These are phyloP conservation scores for Tenualosa ilisha DNA, from an alignment of 2,797 vertebrate species.

Conservation along the genomic window DNA sequence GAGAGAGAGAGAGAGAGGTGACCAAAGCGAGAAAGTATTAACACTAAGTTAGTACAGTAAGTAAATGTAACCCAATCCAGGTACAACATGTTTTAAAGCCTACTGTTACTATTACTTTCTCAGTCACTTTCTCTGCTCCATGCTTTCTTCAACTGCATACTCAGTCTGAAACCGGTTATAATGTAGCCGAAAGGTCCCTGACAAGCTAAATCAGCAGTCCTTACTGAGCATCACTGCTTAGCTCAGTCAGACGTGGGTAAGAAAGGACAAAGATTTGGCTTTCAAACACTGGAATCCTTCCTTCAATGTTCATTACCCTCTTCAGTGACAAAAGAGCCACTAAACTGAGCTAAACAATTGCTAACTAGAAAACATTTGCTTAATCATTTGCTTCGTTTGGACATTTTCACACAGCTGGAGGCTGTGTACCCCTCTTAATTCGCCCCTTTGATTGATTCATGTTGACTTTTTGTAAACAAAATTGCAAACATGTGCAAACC, in stretches of 20 bases:
- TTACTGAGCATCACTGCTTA: not conserved
- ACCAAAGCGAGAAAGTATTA: not conserved
- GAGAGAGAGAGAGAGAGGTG: conserved; percentile 6
- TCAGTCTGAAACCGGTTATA: no score
- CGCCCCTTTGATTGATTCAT: not conserved
- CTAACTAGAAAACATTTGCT: not conserved
- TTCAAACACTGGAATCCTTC: not conserved
- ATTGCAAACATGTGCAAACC: not conserved
- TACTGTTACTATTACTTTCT: not conserved
- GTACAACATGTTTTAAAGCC: no score
- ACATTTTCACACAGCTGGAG: not conserved
- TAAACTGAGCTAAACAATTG: not conserved
- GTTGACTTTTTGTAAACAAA: not conserved
- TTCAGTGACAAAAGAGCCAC: not conserved
- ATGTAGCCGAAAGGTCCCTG: not conserved
- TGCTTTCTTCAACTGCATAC: no score
- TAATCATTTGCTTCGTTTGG: not conserved
- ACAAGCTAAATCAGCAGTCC: not conserved
- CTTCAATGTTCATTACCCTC: not conserved
- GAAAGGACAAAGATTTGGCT: not conserved
- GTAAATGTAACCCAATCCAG: not conserved
- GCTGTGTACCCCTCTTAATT: not conserved
- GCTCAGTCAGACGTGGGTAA: not conserved
- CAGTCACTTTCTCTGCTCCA: no score
- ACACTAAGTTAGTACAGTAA: not conserved